These are phyloP conservation scores for Timema cristinae DNA, from an alignment of 2,888 invertebrate genomes.

Conservation along the genomic window DNA sequence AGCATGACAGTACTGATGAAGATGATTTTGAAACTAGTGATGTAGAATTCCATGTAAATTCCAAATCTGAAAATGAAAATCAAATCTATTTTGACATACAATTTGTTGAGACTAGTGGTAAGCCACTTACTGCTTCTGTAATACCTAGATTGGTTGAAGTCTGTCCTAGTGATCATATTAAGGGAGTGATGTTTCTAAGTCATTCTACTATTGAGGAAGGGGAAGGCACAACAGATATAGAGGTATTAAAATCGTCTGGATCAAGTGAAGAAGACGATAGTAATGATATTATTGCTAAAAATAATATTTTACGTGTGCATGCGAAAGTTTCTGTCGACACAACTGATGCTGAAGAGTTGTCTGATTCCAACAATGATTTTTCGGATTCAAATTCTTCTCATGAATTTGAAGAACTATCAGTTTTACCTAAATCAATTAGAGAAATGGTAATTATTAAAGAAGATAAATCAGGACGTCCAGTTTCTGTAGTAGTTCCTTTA, in stretches of 20 bases:
- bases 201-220: background rate
- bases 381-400: constrained; percentile 22
- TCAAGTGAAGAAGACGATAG: constrained; percentile 33
- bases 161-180: too few relatives aligned
- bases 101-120: constrained; percentile 24
- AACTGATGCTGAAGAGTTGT: constrained; percentile 23
- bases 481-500: constrained; percentile 48
- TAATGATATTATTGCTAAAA: constrained; percentile 20
- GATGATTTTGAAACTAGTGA: constrained; percentile 30
- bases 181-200: too few relatives aligned
- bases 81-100: constrained; percentile 18
- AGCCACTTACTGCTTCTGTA: constrained; percentile 18
- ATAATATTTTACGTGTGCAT: too few relatives aligned
- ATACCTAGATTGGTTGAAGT: constrained; percentile 10
- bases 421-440: constrained; percentile 40
- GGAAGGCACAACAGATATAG: constrained; percentile 26
- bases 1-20: constrained; percentile 22
- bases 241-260: constrained; percentile 42
- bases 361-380: constrained; percentile 34
- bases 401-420: too few relatives aligned
- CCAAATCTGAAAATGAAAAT: background rate
- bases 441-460: constrained; percentile 48
- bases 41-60: constrained; percentile 15
- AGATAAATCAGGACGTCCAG: constrained; percentile 45
- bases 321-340: background rate